Base-by-base conservation (phyloP, 2,797 vertebrate genomes). In the Microctenopoma steveboyesi region DNA sequence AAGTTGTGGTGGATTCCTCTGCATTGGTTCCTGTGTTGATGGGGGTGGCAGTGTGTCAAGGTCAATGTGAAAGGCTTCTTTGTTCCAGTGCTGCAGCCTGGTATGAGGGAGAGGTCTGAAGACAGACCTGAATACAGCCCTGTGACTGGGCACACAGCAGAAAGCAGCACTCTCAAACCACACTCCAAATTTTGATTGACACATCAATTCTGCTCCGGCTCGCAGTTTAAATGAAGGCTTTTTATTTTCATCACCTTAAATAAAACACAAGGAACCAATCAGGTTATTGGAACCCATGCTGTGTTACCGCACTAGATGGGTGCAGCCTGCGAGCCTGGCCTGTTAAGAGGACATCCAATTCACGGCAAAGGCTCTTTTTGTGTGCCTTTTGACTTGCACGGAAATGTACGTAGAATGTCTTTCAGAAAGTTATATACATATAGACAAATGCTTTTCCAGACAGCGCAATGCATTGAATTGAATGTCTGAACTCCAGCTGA, bases 1-100 rank as follows among this genome's bases (percentile, higher is more conserved):
- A 85, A 86, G 88, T 71, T 65, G 69, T 81, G 79, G 84, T 82
- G 82, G 88, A 92, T 92, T 93, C 91, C 88, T 91, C 75, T 61
- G 76, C 81, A 37, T 71, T 73, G 91, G 92, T 92, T 93, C 90
- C 92, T 92, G 90, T 91, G 92, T 90, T 92, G 91, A 91, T 80
- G 86, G 86, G 85, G 86, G 90, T 87, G 89, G 89, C 82, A 55
- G 76, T 86, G 91, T 90, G 90, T 94, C 92, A 92, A 93, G 93
- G 93, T 93, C 92, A 91, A 83, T 69, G 85, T 93, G 91, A 94
- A 94, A 93, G 90, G 86, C 80, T 82, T 84, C 90, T 92, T 94
- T 94, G 93, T 94, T 91, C 87, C 67, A 72, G 79, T 33, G 57
- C 77, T 72, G 86, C 85, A 78, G 87, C 69, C 78, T 67, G 66